phyloP scores from a whole-genome alignment of 2,113 vertebrate genomes.

The Pandion haliaetus region DNA sequence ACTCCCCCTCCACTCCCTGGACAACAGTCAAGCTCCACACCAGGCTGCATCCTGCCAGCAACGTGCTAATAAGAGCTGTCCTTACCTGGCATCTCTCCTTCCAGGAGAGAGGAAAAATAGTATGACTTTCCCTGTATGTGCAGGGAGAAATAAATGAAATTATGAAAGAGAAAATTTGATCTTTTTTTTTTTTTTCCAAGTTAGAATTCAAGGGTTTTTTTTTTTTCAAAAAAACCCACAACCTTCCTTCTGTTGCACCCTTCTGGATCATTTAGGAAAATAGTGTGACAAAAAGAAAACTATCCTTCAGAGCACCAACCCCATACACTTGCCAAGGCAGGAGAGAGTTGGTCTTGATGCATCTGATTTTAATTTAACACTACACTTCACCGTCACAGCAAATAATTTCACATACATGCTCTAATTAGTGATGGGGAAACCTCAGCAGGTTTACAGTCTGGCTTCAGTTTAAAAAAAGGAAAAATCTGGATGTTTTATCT shows the following conservation, averaged over 20 bases:
- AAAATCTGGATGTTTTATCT: not conserved
- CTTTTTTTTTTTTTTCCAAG: not conserved
- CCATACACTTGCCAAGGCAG: not conserved
- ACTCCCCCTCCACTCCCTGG: not conserved
- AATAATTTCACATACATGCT: not conserved
- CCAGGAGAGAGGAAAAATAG: not conserved
- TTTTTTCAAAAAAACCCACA: not conserved
- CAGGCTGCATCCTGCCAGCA: not conserved
- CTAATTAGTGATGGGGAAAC: conserved; percentile 25
- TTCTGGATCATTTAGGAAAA: not conserved
- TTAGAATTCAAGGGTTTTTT: not conserved
- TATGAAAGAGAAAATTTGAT: not conserved
- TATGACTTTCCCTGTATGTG: not conserved
- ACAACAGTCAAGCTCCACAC: not conserved
- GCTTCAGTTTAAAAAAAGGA: not conserved
- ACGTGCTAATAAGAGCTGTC: not conserved
- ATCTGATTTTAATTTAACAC: conserved; percentile 49
- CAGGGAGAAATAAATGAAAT: not conserved
- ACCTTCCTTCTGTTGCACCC: not conserved
- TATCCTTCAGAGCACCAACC: not conserved
- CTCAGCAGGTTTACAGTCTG: not conserved
- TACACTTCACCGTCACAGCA: not conserved
- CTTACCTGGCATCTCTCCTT: not conserved
- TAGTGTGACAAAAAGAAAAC: not conserved
- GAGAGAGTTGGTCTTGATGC: not conserved